Conservation (phyloP, 2,888 invertebrate species). For the Acrobasis consociella region DNA sequence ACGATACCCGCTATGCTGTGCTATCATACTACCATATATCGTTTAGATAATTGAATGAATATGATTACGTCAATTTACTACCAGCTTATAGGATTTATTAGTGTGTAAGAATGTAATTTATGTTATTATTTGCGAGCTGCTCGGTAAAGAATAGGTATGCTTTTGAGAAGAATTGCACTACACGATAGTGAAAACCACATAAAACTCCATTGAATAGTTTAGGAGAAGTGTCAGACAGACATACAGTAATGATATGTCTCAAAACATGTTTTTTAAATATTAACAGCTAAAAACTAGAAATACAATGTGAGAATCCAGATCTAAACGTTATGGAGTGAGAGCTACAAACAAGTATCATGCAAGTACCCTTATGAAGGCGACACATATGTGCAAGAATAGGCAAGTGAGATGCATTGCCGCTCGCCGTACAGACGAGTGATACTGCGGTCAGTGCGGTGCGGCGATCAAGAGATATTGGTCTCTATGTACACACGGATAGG, state of each 20-base stretch:
- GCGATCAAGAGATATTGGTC: slow-evolving; percentile 4
- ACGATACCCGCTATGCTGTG: slow-evolving; percentile 42
- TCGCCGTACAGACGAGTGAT: slow-evolving; percentile 11
- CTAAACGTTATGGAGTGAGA: slow-evolving; percentile 65
- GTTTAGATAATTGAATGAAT: slow-evolving; percentile 31
- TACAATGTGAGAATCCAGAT: slow-evolving; percentile 43
- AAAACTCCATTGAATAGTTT: too few relatives aligned
- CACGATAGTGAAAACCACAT: too few relatives aligned
- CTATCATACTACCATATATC: slow-evolving; percentile 11
- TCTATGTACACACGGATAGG: slow-evolving; percentile 17
- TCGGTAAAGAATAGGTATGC: too few relatives aligned
- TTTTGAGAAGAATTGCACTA: too few relatives aligned
- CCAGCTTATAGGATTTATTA: too few relatives aligned
- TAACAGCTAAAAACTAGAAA: slow-evolving; percentile 31
- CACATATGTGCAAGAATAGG: slow-evolving; percentile 52
- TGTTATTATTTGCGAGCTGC: too few relatives aligned
- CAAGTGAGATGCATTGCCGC: slow-evolving; percentile 28
- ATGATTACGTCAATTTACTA: slow-evolving; percentile 4
- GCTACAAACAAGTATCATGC: slow-evolving; percentile 42
- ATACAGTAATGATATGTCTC: too few relatives aligned
- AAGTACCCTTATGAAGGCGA: slow-evolving; percentile 33
- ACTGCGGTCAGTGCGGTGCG: slow-evolving; percentile 34
- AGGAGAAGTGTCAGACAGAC: too few relatives aligned
- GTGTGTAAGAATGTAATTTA: too few relatives aligned
- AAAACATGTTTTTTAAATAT: too few relatives aligned